Evolutionary conservation across 2,797 vertebrate species (phyloP).

Genomic region (Clarias platycephalus): DNA sequence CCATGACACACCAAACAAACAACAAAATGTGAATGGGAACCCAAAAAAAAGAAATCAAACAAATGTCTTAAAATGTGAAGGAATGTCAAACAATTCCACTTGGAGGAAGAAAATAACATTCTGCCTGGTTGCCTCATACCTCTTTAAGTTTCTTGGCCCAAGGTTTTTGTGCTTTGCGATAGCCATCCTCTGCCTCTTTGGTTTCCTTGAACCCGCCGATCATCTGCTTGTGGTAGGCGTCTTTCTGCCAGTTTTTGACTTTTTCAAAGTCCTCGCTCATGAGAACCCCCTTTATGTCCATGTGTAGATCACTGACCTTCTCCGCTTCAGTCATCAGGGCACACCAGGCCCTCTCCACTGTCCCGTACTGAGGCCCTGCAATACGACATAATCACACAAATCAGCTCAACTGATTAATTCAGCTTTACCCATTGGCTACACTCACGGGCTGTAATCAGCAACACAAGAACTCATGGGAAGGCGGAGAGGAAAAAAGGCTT

Average conservation of each 20-base stretch:
- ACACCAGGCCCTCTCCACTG: constrained; percentile 89
- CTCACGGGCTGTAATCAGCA: not conserved
- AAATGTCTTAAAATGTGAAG: not conserved
- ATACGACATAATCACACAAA: not conserved
- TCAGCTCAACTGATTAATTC: not conserved
- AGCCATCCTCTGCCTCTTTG: constrained; percentile 94
- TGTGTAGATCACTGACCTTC: constrained; percentile 94
- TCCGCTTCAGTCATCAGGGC: constrained; percentile 92
- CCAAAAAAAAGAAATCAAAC: not conserved
- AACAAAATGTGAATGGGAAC: not conserved
- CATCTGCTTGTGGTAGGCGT: constrained; percentile 97
- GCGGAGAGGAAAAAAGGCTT: not conserved
- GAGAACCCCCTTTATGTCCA: constrained; percentile 88
- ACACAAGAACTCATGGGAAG: not conserved
- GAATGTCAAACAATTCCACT: not conserved
- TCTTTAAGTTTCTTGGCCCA: constrained; percentile 99
- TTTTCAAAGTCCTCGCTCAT: constrained; percentile 97
- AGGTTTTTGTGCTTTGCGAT: constrained; percentile 97
- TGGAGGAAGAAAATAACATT: not conserved
- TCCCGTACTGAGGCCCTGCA: constrained; percentile 93
- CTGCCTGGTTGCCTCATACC: constrained; percentile 65
- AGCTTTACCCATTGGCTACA: not conserved
- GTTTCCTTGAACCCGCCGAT: constrained; percentile 97
- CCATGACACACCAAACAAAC: constrained; percentile 27
- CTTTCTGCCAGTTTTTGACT: constrained; percentile 98